A percentile compares a stretch with the other conserved stretches of the same genome.
Conservation (phyloP, 30 jellyfish, hydroid and myxozoan species). For the Aurelia sp. region DNA sequence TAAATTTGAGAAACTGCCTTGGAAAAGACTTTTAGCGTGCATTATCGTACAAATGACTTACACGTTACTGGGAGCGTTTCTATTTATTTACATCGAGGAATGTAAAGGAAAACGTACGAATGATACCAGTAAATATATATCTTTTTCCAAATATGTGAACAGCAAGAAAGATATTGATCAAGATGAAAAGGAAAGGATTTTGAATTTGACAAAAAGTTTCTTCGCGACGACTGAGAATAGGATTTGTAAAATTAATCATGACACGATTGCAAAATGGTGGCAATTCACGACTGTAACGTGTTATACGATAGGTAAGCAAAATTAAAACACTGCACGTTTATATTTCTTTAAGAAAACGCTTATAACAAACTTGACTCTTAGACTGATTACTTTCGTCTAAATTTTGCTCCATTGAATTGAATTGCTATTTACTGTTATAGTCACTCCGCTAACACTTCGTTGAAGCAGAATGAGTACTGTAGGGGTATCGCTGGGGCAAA, state of each 20-base stretch:
- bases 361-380: no score
- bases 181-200: slow-evolving; percentile 8
- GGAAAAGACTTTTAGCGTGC: slow-evolving; percentile 23
- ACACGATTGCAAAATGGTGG: slow-evolving; percentile 72
- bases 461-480: background rate
- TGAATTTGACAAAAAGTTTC: slow-evolving; percentile 21
- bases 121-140: background rate
- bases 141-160: background rate
- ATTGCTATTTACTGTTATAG: background rate
- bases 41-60: slow-evolving; percentile 40
- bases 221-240: background rate
- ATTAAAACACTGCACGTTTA: background rate
- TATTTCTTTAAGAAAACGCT: no score
- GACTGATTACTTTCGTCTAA: no score
- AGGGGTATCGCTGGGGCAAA: background rate
- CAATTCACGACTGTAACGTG: slow-evolving; percentile 64
- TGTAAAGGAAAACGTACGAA: slow-evolving; percentile 31
- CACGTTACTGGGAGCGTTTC: slow-evolving; percentile 55
- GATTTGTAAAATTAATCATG: slow-evolving; percentile 46
- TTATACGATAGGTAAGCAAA: slow-evolving; percentile 58
- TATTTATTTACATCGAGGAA: slow-evolving; percentile 52
- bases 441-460: background rate
- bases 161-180: background rate
- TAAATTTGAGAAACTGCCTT: slow-evolving; percentile 17
- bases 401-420: background rate